Percentiles rank a stretch among this genome's conserved stretches.
Evolutionary conservation across 1,140 invertebrate species (phyloP).

Genomic region (Lycorma delicatula): DNA sequence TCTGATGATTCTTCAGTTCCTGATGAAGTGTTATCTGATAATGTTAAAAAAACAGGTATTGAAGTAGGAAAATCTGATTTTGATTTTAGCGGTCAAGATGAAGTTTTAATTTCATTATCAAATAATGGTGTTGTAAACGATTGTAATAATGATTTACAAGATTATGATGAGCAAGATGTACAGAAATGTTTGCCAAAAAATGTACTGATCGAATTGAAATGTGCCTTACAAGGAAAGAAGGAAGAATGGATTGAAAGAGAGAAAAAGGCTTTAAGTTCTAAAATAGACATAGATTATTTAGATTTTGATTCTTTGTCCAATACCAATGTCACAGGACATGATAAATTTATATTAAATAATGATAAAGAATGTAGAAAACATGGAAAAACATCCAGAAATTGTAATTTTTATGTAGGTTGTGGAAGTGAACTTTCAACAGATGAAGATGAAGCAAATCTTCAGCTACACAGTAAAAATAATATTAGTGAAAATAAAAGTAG

Average conservation of each 20-base stretch:
- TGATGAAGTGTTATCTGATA: not conserved
- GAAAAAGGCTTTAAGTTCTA: not conserved
- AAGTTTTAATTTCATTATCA: not conserved
- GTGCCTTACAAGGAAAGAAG: not conserved
- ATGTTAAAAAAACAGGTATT: not conserved
- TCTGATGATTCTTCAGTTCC: not conserved
- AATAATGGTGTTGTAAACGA: not conserved
- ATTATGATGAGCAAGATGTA: not conserved
- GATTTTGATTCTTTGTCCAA: no score
- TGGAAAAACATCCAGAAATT: no score
- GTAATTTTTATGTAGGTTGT: no score
- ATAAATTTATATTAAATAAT: no score
- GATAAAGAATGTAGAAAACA: no score
- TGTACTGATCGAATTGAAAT: not conserved
- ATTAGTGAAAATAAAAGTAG: no score
- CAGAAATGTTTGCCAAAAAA: not conserved
- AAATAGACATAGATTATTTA: no score
- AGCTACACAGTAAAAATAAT: no score
- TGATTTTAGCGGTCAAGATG: not conserved
- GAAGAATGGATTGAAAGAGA: conserved; percentile 2
- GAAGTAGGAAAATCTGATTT: not conserved
- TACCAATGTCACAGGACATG: no score
- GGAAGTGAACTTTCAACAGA: no score
- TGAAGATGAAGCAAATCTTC: no score
- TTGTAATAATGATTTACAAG: not conserved